Percentiles rank a stretch among this genome's conserved stretches.
These are phyloP conservation scores for Latrodectus elegans DNA, from an alignment of 2,888 invertebrate species.

Conservation along the genomic window DNA sequence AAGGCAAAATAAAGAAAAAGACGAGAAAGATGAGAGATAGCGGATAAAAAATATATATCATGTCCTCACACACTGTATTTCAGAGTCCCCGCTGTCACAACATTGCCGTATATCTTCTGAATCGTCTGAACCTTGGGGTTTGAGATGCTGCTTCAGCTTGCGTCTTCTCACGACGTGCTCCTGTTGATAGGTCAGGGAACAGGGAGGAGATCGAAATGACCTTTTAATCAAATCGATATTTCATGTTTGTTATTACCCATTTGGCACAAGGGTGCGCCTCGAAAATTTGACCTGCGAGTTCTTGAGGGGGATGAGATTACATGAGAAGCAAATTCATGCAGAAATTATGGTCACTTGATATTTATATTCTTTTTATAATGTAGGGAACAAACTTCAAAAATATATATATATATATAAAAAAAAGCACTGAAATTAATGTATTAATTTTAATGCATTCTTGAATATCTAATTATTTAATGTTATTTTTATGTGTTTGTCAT, in stretches of 20 bases:
- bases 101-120: conserved; percentile 63
- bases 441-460: too few relatives aligned
- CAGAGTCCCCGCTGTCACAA: conserved; percentile 60
- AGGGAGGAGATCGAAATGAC: conserved; percentile 5
- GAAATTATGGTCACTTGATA: too few relatives aligned
- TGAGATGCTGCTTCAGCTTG: conserved; percentile 10
- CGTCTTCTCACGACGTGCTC: conserved; percentile 40
- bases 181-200: conserved; percentile 27
- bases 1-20: conserved; percentile 7
- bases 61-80: conserved; percentile 30
- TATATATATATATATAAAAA: too few relatives aligned
- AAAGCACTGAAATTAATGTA: too few relatives aligned
- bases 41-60: conserved; percentile 43
- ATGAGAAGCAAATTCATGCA: too few relatives aligned
- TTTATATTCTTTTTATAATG: too few relatives aligned
- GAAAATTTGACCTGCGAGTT: not conserved
- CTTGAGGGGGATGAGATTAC: too few relatives aligned
- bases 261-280: not conserved
- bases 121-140: conserved; percentile 26
- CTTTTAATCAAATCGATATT: conserved; percentile 5
- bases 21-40: conserved; percentile 16
- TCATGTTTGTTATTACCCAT: conserved; percentile 5
- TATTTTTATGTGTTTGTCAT: too few relatives aligned
- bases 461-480: too few relatives aligned
- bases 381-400: too few relatives aligned